Evolutionary conservation across 1,140 invertebrate species (phyloP).

Genomic region (Leptopilina clavipes): DNA sequence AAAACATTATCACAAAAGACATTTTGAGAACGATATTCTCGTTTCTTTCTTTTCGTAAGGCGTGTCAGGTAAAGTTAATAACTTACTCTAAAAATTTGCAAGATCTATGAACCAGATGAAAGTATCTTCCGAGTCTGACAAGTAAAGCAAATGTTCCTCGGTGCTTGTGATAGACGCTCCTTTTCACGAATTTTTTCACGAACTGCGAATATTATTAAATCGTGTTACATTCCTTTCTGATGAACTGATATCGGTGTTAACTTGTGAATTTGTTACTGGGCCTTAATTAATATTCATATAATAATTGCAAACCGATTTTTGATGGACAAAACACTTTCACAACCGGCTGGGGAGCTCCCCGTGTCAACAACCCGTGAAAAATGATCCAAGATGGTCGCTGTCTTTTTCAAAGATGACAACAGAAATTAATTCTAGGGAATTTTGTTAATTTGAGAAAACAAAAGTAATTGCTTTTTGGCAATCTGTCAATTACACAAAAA

Average conservation of each 20-base stretch:
- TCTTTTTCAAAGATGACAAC: conserved; percentile 57
- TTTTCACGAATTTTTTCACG: conserved; percentile 46
- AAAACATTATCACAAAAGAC: conserved; percentile 49
- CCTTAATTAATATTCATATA: conserved; percentile 44
- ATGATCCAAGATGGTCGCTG: conserved; percentile 62
- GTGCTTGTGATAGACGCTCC: conserved; percentile 48
- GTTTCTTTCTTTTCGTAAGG: conserved; percentile 16
- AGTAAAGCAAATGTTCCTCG: conserved; percentile 33
- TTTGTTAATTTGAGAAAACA: conserved; percentile 19
- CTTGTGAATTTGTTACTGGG: conserved; percentile 28
- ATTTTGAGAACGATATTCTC: conserved; percentile 21
- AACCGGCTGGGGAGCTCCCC: conserved; percentile 62
- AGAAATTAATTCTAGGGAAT: conserved; percentile 47
- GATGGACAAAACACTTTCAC: conserved; percentile 62
- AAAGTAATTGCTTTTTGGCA: too few relatives aligned
- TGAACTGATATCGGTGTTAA: not conserved
- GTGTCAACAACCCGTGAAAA: conserved; percentile 66
- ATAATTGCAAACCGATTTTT: conserved; percentile 44
- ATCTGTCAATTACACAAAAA: too few relatives aligned
- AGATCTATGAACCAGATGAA: conserved; percentile 36
- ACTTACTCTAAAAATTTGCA: conserved; percentile 22
- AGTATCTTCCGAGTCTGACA: conserved; percentile 32
- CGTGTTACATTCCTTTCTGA: conserved; percentile 28
- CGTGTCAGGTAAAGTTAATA: conserved; percentile 7
- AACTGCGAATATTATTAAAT: not conserved